Conservation (phyloP, 2,113 vertebrate species). For the Aythya baeri region DNA sequence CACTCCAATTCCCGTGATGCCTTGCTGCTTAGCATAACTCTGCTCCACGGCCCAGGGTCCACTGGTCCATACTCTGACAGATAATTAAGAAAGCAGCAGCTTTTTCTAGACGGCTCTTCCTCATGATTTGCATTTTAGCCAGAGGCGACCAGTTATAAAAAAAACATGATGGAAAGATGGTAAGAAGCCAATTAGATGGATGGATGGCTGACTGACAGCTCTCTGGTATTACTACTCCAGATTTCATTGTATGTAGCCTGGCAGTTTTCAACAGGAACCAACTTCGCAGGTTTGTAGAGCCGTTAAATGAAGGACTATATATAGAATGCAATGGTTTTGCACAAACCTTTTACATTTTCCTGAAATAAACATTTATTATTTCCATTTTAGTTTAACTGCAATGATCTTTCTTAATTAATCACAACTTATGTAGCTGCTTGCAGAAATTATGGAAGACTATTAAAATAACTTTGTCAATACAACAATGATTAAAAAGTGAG, state of each 20-base stretch:
- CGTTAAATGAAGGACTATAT: conserved; percentile 81
- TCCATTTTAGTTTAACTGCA: conserved; percentile 58
- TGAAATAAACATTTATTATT: conserved; percentile 80
- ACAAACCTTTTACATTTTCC: conserved; percentile 74
- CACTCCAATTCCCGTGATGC: conserved; percentile 99
- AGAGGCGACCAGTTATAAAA: conserved; percentile 99
- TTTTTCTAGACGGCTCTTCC: conserved; percentile 90
- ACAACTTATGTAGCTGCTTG: conserved; percentile 52
- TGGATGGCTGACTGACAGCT: conserved; percentile 99
- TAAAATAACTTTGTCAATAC: conserved; percentile 51
- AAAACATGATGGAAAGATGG: conserved; percentile 99
- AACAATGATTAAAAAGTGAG: conserved; percentile 70
- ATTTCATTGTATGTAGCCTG: conserved; percentile 88
- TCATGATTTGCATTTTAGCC: conserved; percentile 99
- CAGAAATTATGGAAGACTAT: conserved; percentile 67
- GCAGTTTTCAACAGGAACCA: conserved; percentile 85
- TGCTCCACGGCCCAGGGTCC: conserved; percentile 88
- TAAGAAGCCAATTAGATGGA: conserved; percentile 99
- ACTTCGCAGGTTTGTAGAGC: conserved; percentile 82
- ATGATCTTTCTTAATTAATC: conserved; percentile 73
- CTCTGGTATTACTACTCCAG: conserved; percentile 92
- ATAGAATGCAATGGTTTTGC: conserved; percentile 76
- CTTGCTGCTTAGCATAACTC: conserved; percentile 99
- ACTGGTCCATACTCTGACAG: conserved; percentile 90
- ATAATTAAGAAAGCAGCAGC: conserved; percentile 99